A percentile compares a stretch with the other conserved stretches of the same genome.
These are phyloP conservation scores for Ips nitidus DNA, from an alignment of 1,140 invertebrate genomes.

Conservation along the genomic window DNA sequence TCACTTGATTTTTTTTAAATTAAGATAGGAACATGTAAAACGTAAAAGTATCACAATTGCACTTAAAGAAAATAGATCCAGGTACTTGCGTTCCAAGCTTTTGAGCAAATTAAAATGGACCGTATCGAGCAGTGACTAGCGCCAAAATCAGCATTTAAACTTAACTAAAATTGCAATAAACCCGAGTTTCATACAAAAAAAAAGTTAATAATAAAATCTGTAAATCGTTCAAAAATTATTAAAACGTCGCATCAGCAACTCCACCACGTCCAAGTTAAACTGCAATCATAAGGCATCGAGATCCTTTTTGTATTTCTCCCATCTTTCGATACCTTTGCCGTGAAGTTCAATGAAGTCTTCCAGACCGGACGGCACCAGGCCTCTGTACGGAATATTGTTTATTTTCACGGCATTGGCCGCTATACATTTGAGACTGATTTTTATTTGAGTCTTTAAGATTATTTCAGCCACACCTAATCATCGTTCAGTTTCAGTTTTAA, in stretches of 20 bases:
- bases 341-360: slow-evolving; percentile 82
- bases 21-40: neutral
- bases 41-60: neutral
- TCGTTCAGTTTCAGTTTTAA: slow-evolving; percentile 13
- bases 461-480: slow-evolving; percentile 65
- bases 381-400: slow-evolving; percentile 67
- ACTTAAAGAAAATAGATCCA: slow-evolving; percentile 1
- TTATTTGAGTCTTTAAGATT: slow-evolving; percentile 66
- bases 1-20: too few species aligned
- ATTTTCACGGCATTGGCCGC: slow-evolving; percentile 73
- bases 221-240: slow-evolving; percentile 11
- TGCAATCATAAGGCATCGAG: slow-evolving; percentile 23
- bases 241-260: slow-evolving; percentile 9
- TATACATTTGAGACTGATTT: slow-evolving; percentile 77
- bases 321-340: slow-evolving; percentile 55
- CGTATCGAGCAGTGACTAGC: neutral
- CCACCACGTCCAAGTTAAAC: slow-evolving; percentile 15
- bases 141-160: slow-evolving; percentile 1
- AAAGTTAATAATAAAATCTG: slow-evolving; percentile 9
- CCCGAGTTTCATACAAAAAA: neutral
- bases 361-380: slow-evolving; percentile 69
- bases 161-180: neutral
- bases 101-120: neutral
- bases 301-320: slow-evolving; percentile 17
- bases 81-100: neutral